These are phyloP conservation scores for Drosophila athabasca DNA, from an alignment of 1,140 invertebrate species.

Conservation along the genomic window DNA sequence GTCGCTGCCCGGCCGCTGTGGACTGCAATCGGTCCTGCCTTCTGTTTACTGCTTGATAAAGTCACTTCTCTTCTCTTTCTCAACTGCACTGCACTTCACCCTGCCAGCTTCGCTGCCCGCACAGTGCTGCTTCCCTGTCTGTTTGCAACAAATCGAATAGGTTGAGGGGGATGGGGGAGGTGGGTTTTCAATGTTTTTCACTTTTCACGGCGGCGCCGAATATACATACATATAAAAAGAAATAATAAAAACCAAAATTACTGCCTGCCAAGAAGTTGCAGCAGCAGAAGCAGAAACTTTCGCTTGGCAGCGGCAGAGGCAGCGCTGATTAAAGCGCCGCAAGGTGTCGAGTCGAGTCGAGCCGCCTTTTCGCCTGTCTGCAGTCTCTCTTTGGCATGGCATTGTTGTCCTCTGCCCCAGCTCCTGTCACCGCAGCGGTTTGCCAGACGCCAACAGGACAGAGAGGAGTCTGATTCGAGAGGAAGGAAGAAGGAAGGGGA, in stretches of 20 bases:
- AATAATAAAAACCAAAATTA: constrained; percentile 70
- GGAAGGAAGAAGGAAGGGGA: not conserved
- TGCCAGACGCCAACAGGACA: constrained; percentile 37
- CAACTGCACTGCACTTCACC: constrained; percentile 30
- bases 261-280: constrained; percentile 41
- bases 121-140: too few relatives aligned
- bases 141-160: too few relatives aligned
- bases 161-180: too few relatives aligned
- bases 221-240: constrained; percentile 18
- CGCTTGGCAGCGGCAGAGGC: constrained; percentile 43
- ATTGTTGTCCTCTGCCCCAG: constrained; percentile 32
- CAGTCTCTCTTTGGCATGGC: constrained; percentile 30
- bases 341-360: constrained; percentile 28
- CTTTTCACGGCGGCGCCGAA: constrained; percentile 47
- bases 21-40: constrained; percentile 6
- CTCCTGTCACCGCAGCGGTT: constrained; percentile 44
- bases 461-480: constrained; percentile 11
- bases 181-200: constrained; percentile 24
- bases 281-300: constrained; percentile 61
- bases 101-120: constrained; percentile 7
- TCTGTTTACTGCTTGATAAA: constrained; percentile 45
- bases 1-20: constrained; percentile 13
- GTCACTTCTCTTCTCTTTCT: constrained; percentile 6
- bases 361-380: constrained; percentile 31
- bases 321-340: constrained; percentile 51